These are phyloP conservation scores for Galago senegalensis DNA, from an alignment of 2,797 vertebrate species.

Conservation along the genomic window DNA sequence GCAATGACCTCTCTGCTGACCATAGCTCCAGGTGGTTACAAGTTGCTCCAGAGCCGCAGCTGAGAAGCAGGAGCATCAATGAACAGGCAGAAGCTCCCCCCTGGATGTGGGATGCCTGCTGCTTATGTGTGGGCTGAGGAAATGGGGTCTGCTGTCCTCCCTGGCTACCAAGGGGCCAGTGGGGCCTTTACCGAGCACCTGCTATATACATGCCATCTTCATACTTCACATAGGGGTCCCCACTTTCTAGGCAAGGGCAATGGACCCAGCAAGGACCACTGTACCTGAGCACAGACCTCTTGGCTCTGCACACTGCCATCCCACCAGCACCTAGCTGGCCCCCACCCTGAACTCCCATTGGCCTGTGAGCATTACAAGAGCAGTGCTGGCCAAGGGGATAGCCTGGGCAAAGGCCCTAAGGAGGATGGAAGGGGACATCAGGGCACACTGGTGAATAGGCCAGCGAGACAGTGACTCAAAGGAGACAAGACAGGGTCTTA, in stretches of 20 bases:
- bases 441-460: too few relatives aligned
- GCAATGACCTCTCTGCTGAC: not conserved
- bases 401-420: not conserved
- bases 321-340: rapidly evolving
- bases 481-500: not conserved
- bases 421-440: rapidly evolving
- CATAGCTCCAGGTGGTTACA: not conserved
- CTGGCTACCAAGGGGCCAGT: rapidly evolving
- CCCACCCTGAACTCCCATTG: rapidly evolving
- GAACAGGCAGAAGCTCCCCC: not conserved
- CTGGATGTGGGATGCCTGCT: not conserved
- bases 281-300: not conserved
- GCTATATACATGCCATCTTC: rapidly evolving
- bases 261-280: too few relatives aligned
- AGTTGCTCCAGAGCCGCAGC: not conserved
- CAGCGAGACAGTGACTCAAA: not conserved
- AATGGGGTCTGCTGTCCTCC: rapidly evolving
- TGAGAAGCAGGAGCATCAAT: rapidly evolving
- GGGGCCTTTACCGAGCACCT: not conserved
- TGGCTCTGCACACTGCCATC: rapidly evolving
- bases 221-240: too few relatives aligned
- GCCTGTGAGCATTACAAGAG: not conserved
- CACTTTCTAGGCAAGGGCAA: not conserved
- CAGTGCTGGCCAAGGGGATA: not conserved
- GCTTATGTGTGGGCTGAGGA: rapidly evolving